Base-by-base conservation (phyloP, 1,140 invertebrate genomes). In the Eciton burchellii region DNA sequence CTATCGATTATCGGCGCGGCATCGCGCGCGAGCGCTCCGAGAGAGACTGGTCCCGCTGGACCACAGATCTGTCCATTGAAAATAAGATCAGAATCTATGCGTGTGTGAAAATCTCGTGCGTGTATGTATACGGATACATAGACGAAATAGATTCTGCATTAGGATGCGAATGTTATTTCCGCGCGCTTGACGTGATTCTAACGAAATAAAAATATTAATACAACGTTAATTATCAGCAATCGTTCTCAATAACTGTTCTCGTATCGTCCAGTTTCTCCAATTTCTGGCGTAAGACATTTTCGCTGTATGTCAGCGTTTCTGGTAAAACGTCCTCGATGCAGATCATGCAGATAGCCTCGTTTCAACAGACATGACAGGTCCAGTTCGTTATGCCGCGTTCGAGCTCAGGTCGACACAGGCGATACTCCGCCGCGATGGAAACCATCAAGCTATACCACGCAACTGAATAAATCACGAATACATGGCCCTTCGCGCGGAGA, bases 391-490 rank as follows among this genome's bases (percentile, higher is more conserved):
- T n/a, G 56, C 68, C 49, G 54, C 21, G 26, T 77, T 77, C 74
- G 74, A 26, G 63, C 41, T 68, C 35, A 70, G 63, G 43, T 79
- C 45, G 35, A 70, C 35, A 79, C 56, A 35, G 56, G 19, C 63
- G 72, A 76, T 76, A 65, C 29, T 73, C 21, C 24, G 24, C 24
- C 21, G 43, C 68, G 63, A 79, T 56, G 49, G 49, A 68, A 79
- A 79, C 49, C 74, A 14, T 79, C 63, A 79, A 79, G 63, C 68
- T 68, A 24, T 35, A 35, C 41, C 52, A 79, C 49, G 49, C 65
- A 79, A 68, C 24, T 79, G 63, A 70, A 79, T 79, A 56, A 79
- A 79, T 79, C 63, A 70, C 49, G 56, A 57, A 79, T 79, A 35
- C 63, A 56, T 43, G 59, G 35, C 63, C 35, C 35, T 6, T 35